Percentiles rank a stretch among this genome's conserved stretches.
phyloP scores from a whole-genome alignment of 2,888 invertebrate genomes.

The Eristalis arbustorum region DNA sequence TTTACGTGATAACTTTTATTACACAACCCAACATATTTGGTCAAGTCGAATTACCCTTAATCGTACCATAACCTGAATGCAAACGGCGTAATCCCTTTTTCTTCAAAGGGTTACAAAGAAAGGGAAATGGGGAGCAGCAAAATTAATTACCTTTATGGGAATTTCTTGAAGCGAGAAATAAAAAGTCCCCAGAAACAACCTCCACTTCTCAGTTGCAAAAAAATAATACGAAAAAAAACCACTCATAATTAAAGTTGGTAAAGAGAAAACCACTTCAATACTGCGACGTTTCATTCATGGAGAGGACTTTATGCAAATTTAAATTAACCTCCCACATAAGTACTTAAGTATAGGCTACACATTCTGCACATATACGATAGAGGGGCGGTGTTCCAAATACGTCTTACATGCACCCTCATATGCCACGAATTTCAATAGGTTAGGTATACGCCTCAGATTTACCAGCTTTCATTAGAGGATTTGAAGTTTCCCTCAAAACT shows the following conservation, averaged over 20 bases:
- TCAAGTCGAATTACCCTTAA: neutral
- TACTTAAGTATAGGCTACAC: slow-evolving; percentile 64
- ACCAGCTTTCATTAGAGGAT: neutral
- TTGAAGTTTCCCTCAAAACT: neutral
- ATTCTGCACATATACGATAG: slow-evolving; percentile 53
- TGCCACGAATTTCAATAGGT: neutral
- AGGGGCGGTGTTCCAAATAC: slow-evolving; percentile 15
- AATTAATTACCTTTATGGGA: slow-evolving; percentile 47
- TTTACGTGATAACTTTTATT: neutral
- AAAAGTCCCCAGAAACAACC: slow-evolving; percentile 9
- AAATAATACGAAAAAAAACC: neutral
- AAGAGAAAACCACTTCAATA: slow-evolving; percentile 52
- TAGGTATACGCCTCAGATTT: neutral
- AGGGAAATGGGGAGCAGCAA: slow-evolving; percentile 1
- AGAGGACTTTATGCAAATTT: slow-evolving; percentile 64
- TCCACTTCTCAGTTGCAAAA: neutral
- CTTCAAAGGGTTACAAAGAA: neutral
- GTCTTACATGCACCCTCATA: slow-evolving; percentile 23
- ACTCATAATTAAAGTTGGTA: slow-evolving; percentile 24
- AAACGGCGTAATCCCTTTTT: neutral
- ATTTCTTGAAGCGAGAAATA: neutral
- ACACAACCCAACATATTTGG: neutral
- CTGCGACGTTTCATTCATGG: slow-evolving; percentile 14
- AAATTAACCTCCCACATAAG: slow-evolving; percentile 68
- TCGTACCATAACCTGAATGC: neutral